A percentile compares a stretch with the other conserved stretches of the same genome.
Conservation (phyloP, 2,797 vertebrate genomes). For the Trematomus bernacchii region DNA sequence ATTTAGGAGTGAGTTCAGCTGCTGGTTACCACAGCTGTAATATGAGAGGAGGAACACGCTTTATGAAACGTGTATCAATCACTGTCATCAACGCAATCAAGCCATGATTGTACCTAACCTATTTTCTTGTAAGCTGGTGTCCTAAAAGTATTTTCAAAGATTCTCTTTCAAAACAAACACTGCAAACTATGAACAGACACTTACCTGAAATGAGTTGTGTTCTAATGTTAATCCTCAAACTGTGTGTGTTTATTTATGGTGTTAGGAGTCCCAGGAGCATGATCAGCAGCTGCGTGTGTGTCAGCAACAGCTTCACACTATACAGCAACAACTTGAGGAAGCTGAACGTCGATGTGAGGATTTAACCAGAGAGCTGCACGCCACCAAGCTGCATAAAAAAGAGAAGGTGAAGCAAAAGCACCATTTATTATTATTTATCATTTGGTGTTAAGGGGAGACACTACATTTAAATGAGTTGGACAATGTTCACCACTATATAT, state of each 20-base stretch:
- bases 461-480: too few relatives aligned
- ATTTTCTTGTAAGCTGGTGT: not conserved
- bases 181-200: not conserved
- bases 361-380: slow-evolving; percentile 81
- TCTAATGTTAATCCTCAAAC: too few relatives aligned
- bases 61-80: slow-evolving; percentile 2
- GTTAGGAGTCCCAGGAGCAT: slow-evolving; percentile 78
- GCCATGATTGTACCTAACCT: not conserved
- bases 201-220: not conserved
- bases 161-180: not conserved
- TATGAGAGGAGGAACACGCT: too few relatives aligned
- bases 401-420: slow-evolving; percentile 80
- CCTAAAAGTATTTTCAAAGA: not conserved
- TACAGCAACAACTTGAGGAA: slow-evolving; percentile 77
- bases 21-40: too few relatives aligned
- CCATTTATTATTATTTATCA: not conserved
- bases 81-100: not conserved
- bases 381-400: slow-evolving; percentile 74
- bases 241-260: slow-evolving; percentile 13
- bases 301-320: slow-evolving; percentile 79
- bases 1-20: too few relatives aligned
- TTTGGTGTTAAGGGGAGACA: not conserved
- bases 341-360: slow-evolving; percentile 73
- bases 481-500: too few relatives aligned
- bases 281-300: slow-evolving; percentile 77